Evolutionary conservation across 2,888 invertebrate species (phyloP), one percentile per base, ranked within the genome.

Genomic region (Drosophila kanekoi): DNA sequence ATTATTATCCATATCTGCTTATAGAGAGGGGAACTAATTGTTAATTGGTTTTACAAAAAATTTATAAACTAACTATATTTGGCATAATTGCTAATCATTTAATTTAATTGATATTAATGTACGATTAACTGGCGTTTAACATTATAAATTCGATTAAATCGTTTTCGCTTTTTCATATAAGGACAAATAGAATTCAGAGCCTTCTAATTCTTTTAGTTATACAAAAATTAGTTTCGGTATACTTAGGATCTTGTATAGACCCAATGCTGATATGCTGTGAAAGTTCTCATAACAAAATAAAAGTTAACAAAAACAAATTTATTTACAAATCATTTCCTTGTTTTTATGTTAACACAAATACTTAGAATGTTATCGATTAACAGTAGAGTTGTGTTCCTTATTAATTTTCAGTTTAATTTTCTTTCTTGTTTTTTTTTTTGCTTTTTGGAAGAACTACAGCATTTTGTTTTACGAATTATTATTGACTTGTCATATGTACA

Each of bases 81-180:
- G 69, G 72, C 79, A 73, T 77, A 79, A 68, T 70, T 77, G 68
- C 71, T 87, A 84, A 87, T 87, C 66, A 64, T 80, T 52, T 70
- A 79, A 79, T 73, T 78, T 79, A 84, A 86, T 81, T 86, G 88
- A 79, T 86, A 80, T 79, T 72, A 60, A 77, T 85, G 72, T 77
- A 79, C 71, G 73, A 77, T 79, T 79, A 77, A 79, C 72, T 87
- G 78, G 69, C 79, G 72, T 78, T 86, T 87, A 87, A 90, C 86
- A 89, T 84, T 89, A 90, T 90, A 90, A 90, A 90, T 90, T 90
- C 90, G 90, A 90, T 89, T 90, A 81, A 89, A 90, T 89, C 89
- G 85, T 74, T 89, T 79, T 70, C 16, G 65, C 68, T 44, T 66
- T 63, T 44, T 71, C 61, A 48, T 67, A 44, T 60, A 73, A 72